These are phyloP conservation scores for Mesodorylaimus sp. DNA, from an alignment of 2,888 invertebrate species.

Conservation along the genomic window DNA sequence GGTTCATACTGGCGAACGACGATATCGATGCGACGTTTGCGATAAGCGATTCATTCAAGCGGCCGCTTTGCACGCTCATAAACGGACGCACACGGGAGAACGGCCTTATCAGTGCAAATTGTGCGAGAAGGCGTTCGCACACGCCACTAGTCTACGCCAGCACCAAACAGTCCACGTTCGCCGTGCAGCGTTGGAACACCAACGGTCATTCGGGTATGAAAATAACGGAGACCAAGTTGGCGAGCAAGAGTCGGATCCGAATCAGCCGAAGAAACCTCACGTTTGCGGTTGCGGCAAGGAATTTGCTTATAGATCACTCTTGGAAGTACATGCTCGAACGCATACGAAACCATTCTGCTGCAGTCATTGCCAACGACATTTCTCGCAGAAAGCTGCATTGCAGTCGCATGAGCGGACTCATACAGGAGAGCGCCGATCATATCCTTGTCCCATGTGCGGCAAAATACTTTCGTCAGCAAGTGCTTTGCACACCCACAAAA, in stretches of 20 bases:
- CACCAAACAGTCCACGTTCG: slow-evolving; percentile 7
- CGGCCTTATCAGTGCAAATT: slow-evolving; percentile 8
- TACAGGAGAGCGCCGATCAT: slow-evolving; percentile 26
- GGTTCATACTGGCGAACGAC: slow-evolving; percentile 14
- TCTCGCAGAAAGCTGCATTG: slow-evolving; percentile 29
- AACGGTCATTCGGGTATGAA: too few species aligned
- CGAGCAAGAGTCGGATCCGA: too few species aligned
- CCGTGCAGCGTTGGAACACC: not conserved
- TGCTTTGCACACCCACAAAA: slow-evolving; percentile 29
- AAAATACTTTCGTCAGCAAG: slow-evolving; percentile 27
- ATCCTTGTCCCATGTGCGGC: slow-evolving; percentile 15
- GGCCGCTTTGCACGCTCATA: slow-evolving; percentile 9
- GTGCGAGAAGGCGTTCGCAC: slow-evolving; percentile 10
- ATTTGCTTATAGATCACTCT: slow-evolving; percentile 27
- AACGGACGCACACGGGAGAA: slow-evolving; percentile 9
- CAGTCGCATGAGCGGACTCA: slow-evolving; percentile 28
- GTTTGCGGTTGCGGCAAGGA: slow-evolving; percentile 14
- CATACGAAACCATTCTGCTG: slow-evolving; percentile 30
- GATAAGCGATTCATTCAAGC: slow-evolving; percentile 11
- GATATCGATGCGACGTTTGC: slow-evolving; percentile 11
- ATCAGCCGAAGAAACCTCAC: slow-evolving; percentile 3
- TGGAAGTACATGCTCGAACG: slow-evolving; percentile 29
- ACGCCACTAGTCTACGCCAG: slow-evolving; percentile 10
- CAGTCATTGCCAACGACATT: slow-evolving; percentile 26
- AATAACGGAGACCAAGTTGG: too few species aligned